Evolutionary conservation across 2,113 vertebrate genomes (phyloP).

Genomic region (Scortum barcoo): DNA sequence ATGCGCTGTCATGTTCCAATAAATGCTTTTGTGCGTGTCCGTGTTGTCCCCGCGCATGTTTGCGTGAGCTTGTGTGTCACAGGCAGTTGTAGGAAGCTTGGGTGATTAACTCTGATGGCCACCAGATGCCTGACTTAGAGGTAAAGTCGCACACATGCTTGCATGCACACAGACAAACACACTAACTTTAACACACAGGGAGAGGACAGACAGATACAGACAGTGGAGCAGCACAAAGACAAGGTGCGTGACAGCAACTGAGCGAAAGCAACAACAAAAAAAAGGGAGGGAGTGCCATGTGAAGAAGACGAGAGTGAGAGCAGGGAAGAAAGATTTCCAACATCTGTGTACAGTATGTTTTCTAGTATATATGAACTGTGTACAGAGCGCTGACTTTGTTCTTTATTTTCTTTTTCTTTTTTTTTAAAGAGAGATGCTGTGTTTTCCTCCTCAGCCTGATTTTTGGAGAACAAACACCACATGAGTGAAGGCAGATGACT

Average conservation of each 20-base stretch:
- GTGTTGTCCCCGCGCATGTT: constrained; percentile 35
- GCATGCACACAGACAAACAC: constrained; percentile 6
- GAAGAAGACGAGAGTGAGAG: neutral
- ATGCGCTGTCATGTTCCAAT: constrained; percentile 50
- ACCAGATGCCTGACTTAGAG: constrained; percentile 75
- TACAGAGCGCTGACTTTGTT: constrained; percentile 22
- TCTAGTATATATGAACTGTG: neutral
- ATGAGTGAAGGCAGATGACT: constrained; percentile 59
- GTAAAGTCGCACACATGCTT: constrained; percentile 26
- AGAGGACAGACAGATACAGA: constrained; percentile 18
- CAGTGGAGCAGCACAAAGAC: constrained; percentile 7
- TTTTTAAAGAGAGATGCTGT: neutral
- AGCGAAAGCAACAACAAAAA: constrained; percentile 8
- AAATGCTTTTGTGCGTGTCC: constrained; percentile 32
- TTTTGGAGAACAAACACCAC: constrained; percentile 55
- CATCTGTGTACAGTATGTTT: constrained; percentile 25
- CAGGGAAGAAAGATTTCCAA: constrained; percentile 1
- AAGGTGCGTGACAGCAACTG: constrained; percentile 17
- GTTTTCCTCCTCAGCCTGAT: constrained; percentile 39
- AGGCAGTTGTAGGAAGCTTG: constrained; percentile 71
- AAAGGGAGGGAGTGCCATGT: constrained; percentile 12
- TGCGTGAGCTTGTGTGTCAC: constrained; percentile 56
- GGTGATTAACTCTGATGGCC: constrained; percentile 82
- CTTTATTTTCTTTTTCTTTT: too few species aligned
- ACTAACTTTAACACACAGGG: constrained; percentile 13